Evolutionary conservation across 1,140 invertebrate species (phyloP).

Genomic region (Metopolophium dirhodum): DNA sequence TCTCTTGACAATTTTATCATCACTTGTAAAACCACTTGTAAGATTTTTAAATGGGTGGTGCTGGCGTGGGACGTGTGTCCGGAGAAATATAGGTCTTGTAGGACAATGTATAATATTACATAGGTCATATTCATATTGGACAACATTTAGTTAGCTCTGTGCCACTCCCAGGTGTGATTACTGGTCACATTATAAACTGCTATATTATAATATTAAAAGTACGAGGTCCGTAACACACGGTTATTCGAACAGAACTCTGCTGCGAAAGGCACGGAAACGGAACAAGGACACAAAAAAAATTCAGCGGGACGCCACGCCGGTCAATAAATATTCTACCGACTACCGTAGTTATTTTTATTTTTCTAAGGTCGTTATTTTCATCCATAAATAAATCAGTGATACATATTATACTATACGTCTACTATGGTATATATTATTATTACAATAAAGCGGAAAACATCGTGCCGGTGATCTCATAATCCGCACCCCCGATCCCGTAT

Average conservation of each 20-base stretch:
- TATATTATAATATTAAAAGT: background rate
- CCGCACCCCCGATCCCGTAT: background rate
- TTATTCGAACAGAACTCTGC: background rate
- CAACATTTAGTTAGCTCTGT: background rate
- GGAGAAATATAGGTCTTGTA: too few species aligned
- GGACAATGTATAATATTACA: too few species aligned
- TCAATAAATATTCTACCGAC: background rate
- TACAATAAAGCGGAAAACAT: slow-evolving; percentile 1
- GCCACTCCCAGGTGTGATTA: background rate
- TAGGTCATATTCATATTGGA: background rate
- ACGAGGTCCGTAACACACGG: background rate
- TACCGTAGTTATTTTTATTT: background rate
- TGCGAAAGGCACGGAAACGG: background rate
- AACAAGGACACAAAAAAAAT: too few species aligned
- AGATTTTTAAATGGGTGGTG: too few species aligned
- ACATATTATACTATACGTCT: background rate
- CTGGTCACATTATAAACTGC: too few species aligned
- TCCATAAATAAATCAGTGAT: slow-evolving; percentile 16
- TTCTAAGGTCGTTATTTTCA: background rate
- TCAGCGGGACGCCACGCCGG: background rate
- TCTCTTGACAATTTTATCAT: too few species aligned
- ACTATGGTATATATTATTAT: background rate
- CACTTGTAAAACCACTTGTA: too few species aligned
- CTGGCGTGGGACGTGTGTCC: too few species aligned
- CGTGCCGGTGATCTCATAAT: background rate